Evolutionary conservation across 2,888 invertebrate genomes (phyloP).

Genomic region (Apomyelois bistriatella): DNA sequence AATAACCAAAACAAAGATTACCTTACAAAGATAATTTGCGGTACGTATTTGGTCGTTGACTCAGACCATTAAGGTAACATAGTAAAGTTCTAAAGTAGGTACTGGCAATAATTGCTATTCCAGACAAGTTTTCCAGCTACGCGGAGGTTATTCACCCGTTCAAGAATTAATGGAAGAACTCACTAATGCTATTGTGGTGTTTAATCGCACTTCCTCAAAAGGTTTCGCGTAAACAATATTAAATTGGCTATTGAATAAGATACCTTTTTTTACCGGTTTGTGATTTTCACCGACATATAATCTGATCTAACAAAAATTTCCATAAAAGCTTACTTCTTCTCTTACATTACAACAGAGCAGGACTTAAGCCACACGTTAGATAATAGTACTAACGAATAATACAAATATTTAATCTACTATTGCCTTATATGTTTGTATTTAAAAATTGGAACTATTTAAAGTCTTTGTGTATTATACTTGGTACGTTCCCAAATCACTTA

Average conservation of each 20-base stretch:
- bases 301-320: neutral
- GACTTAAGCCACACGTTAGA: no score
- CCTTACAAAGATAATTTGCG: slow-evolving; percentile 12
- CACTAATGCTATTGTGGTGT: slow-evolving; percentile 52
- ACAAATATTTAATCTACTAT: no score
- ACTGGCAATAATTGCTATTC: slow-evolving; percentile 69
- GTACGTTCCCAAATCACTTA: no score
- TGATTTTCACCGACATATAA: neutral
- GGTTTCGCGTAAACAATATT: slow-evolving; percentile 43
- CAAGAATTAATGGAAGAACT: slow-evolving; percentile 63
- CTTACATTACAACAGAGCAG: neutral
- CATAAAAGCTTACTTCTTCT: neutral
- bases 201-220: slow-evolving; percentile 51
- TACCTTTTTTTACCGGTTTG: neutral
- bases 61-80: slow-evolving; percentile 36
- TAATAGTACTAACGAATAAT: no score
- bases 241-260: slow-evolving; percentile 17
- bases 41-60: slow-evolving; percentile 36
- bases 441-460: no score
- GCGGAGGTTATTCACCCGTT: slow-evolving; percentile 65
- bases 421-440: no score
- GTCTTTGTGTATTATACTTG: neutral
- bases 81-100: slow-evolving; percentile 42
- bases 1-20: neutral
- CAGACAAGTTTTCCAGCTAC: slow-evolving; percentile 55